These are phyloP conservation scores for Strigops habroptila DNA, from an alignment of 2,113 vertebrate species.

Conservation along the genomic window DNA sequence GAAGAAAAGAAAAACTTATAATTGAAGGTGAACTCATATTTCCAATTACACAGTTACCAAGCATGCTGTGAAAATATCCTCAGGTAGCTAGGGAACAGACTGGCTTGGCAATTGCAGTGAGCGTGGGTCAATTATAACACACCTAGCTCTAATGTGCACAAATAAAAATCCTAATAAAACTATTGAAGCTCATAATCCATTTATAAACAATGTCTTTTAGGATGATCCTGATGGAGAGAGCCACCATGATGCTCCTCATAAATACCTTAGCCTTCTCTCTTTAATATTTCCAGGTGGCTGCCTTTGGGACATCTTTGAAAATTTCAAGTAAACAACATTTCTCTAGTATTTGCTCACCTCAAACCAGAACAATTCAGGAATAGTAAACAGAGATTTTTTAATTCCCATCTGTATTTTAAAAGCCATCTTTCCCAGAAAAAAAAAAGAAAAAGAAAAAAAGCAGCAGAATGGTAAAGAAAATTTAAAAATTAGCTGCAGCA, in stretches of 20 bases:
- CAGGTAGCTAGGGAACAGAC: background rate
- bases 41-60: background rate
- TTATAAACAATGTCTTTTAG: conserved; percentile 45
- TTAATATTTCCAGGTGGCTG: conserved; percentile 1
- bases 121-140: background rate
- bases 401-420: background rate
- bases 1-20: background rate
- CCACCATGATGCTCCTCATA: background rate
- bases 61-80: background rate
- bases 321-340: conserved; percentile 10
- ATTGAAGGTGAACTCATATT: background rate
- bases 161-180: conserved; percentile 49
- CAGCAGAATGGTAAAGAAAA: background rate
- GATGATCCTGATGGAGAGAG: background rate
- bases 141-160: background rate
- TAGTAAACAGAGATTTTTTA: background rate
- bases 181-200: conserved; percentile 37
- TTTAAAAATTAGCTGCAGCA: background rate
- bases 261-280: background rate
- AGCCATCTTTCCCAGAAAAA: background rate
- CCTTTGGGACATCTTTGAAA: background rate
- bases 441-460: too few species aligned
- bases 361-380: background rate
- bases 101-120: background rate
- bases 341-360: background rate